Percentiles rank a stretch among this genome's conserved stretches.
Conservation (phyloP, 2,113 vertebrate species). For the Noturus placidus region DNA sequence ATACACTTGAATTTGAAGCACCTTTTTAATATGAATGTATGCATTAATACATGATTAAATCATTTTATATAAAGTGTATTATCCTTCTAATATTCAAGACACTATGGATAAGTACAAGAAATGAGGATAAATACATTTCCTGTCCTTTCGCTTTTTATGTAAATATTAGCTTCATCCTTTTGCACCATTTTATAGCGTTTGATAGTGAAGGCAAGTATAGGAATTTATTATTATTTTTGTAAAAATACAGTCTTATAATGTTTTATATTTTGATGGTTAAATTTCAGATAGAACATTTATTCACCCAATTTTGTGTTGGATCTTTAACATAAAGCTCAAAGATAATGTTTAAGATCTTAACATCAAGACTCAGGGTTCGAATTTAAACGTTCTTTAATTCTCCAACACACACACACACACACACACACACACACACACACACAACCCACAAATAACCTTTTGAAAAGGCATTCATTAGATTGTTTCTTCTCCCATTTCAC, state of each 20-base stretch:
- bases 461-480: slow-evolving; percentile 48
- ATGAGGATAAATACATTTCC: not conserved
- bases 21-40: not conserved
- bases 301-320: not conserved
- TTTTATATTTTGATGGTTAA: not conserved
- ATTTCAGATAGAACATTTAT: not conserved
- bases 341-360: not conserved
- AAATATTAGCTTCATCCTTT: not conserved
- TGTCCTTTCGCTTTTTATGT: not conserved
- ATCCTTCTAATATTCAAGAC: not conserved
- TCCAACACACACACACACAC: slow-evolving; percentile 16
- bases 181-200: not conserved
- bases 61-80: not conserved
- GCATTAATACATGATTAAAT: not conserved
- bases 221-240: not conserved
- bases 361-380: not conserved
- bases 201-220: not conserved
- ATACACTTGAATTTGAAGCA: not conserved
- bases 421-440: slow-evolving; percentile 16
- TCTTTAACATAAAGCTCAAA: not conserved
- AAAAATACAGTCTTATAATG: not conserved
- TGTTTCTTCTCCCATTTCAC: slow-evolving; percentile 44
- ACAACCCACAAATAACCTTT: slow-evolving; percentile 21
- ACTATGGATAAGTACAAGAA: not conserved
- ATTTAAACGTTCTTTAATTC: not conserved